phyloP scores from a whole-genome alignment of 2,888 invertebrate genomes.

The Creontiades dilutus region DNA sequence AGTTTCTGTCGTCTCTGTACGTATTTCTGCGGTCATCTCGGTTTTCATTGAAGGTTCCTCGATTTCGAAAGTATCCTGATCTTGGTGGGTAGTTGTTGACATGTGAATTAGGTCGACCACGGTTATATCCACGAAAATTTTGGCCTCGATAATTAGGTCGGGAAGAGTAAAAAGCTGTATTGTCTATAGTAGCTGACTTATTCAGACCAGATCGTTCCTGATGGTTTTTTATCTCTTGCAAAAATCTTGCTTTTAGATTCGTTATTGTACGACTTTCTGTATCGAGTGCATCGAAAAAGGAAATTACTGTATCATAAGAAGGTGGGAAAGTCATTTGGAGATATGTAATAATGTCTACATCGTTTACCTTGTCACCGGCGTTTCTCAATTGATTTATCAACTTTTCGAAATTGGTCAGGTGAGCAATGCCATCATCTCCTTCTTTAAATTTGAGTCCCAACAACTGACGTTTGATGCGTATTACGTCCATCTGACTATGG shows the following conservation, averaged over 20 bases:
- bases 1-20: too few species aligned
- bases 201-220: not conserved
- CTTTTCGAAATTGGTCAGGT: slow-evolving; percentile 3
- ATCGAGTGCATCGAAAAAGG: not conserved
- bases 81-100: too few species aligned
- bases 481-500: not conserved
- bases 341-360: not conserved
- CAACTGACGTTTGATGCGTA: not conserved
- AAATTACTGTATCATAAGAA: not conserved
- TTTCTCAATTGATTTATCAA: not conserved
- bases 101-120: too few species aligned
- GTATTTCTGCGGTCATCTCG: not conserved
- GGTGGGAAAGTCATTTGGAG: not conserved
- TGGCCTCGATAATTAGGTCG: too few species aligned
- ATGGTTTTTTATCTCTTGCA: not conserved
- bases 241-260: not conserved
- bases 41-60: too few species aligned
- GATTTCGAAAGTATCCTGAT: too few species aligned
- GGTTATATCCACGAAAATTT: too few species aligned
- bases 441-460: not conserved
- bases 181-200: too few species aligned
- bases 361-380: not conserved
- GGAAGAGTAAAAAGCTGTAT: too few species aligned
- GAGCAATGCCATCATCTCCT: not conserved
- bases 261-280: not conserved